Base-by-base conservation (phyloP, 2,113 vertebrate genomes). In the Poicephalus gulielmi region DNA sequence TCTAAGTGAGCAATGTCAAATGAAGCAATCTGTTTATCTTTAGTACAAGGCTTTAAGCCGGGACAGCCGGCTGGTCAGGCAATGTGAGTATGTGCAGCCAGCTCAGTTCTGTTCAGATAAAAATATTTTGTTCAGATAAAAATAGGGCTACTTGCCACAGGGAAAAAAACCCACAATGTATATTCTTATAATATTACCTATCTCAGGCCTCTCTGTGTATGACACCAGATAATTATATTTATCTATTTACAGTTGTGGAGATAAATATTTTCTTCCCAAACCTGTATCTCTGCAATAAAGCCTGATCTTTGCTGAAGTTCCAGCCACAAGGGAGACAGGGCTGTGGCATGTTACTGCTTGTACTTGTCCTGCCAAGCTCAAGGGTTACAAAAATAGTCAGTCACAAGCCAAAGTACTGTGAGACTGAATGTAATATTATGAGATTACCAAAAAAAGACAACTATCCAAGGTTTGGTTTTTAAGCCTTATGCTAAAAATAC, bases 401-500 rank as follows among this genome's bases (percentile, higher is more conserved):
- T 95, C 93, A 95, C 18, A 44, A 52, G 25, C 85, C 91, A 44
- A 64, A 95, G 93, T 71, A 13, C 81, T 10, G 16, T 5, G 81
- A 94, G 88, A 59, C 24, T 49, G 76, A 30, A 80, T 63, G 49
- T 15, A 43, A 60, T 52, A 27, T 55, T 46, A 79, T 35, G 77
- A 95, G 89, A 85, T 76, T 91, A 85, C 94, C 87, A 96, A 94
- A 95, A 94, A 91, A 95, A 96, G 95, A 74, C 87, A 96, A 73
- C 55, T 70, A n/a, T 24, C 41, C 12, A 57, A 14, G 66, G 57
- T 95, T 64, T 89, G 62, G 4, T 66, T 94, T 89, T 87, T 82
- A 90, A 95, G 59, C 27, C 57, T 66, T 39, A 62, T 25, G 63
- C 89, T 96, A 95, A 95, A 94, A 95, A 94, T 85, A 88, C n/a